Evolutionary conservation across 2,113 vertebrate species (phyloP).

Genomic region (Riparia riparia): DNA sequence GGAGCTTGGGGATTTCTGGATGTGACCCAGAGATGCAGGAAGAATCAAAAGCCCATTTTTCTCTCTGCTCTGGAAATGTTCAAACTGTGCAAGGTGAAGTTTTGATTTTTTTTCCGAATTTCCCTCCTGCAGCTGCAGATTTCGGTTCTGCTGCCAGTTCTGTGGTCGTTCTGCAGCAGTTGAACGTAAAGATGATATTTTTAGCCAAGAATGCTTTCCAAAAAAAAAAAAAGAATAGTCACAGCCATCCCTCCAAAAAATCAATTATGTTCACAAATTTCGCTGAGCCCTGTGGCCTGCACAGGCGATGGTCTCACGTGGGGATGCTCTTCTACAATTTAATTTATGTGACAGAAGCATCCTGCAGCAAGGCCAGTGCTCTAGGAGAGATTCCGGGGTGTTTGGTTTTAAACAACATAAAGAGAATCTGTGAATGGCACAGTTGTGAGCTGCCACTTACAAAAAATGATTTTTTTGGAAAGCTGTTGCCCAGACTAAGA

Average conservation of each 20-base stretch:
- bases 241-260: background rate
- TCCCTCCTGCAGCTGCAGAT: background rate
- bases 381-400: background rate
- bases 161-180: background rate
- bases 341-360: conserved; percentile 19
- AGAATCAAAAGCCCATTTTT: background rate
- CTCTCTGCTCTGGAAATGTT: background rate
- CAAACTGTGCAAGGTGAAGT: background rate
- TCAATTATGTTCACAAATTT: conserved; percentile 5
- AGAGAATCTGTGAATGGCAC: conserved; percentile 36
- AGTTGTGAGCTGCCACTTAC: conserved; percentile 55
- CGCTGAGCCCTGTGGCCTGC: background rate
- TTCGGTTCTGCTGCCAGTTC: background rate
- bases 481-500: conserved; percentile 44
- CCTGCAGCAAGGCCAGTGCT: conserved; percentile 25
- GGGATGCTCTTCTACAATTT: background rate
- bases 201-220: background rate
- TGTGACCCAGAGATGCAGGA: background rate
- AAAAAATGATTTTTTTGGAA: conserved; percentile 57
- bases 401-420: conserved; percentile 44
- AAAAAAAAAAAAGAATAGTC: background rate
- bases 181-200: background rate
- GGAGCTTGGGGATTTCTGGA: background rate
- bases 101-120: background rate
- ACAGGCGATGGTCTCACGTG: background rate